Percentiles rank a stretch among this genome's conserved stretches.
Evolutionary conservation across 2,888 invertebrate species (phyloP).

Genomic region (Arenicola marina): DNA sequence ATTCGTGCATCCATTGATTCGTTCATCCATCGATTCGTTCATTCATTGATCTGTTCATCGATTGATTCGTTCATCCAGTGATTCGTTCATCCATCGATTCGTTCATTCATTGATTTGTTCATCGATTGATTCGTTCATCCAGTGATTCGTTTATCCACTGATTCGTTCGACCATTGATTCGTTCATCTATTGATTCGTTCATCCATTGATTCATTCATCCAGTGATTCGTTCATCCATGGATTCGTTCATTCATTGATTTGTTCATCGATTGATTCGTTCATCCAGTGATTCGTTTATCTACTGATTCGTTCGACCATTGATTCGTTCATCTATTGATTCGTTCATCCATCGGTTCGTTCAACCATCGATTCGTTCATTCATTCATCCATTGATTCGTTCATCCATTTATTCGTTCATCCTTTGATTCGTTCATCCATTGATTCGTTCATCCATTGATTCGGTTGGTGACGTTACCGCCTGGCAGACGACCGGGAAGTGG

Average conservation of each 20-base stretch:
- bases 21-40: no score
- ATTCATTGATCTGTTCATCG: no score
- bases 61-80: no score
- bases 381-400: background rate
- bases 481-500: constrained; percentile 47
- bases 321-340: background rate
- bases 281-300: background rate
- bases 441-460: background rate
- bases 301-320: background rate
- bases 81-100: no score
- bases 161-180: background rate
- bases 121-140: no score
- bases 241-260: background rate
- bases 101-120: no score
- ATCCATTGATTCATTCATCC: background rate
- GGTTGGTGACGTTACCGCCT: no score
- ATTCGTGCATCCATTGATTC: background rate
- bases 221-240: background rate
- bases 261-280: no score
- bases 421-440: background rate
- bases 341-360: no score
- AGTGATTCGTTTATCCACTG: background rate
- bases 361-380: no score
- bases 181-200: no score
- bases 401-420: background rate